phyloP scores from a whole-genome alignment of 2,797 vertebrate species.

The Cyclopterus lumpus region DNA sequence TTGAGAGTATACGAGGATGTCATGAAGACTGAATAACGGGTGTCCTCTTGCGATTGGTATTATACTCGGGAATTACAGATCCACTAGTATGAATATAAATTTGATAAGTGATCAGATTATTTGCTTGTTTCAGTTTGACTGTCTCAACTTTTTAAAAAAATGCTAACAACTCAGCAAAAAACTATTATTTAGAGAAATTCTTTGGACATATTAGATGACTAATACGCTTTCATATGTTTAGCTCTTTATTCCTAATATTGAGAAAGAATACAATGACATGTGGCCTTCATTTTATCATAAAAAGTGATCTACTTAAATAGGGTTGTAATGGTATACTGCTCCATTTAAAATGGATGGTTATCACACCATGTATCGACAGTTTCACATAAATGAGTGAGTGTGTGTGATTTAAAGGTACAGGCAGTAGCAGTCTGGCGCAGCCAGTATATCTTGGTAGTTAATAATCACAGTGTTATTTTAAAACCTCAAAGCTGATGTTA shows the following conservation, averaged over 20 bases:
- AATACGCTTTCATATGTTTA: neutral
- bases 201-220: neutral
- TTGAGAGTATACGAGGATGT: neutral
- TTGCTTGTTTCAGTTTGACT: constrained; percentile 2
- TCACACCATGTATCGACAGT: neutral
- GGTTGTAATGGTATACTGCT: neutral
- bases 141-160: constrained; percentile 22
- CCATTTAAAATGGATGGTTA: neutral
- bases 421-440: neutral
- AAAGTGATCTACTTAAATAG: constrained; percentile 1
- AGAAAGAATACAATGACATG: constrained; percentile 14
- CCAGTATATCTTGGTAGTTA: neutral
- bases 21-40: constrained; percentile 8
- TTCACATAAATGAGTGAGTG: too few species aligned
- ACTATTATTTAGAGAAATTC: constrained; percentile 5
- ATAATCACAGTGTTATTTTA: neutral
- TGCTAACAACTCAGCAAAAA: constrained; percentile 38
- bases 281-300: constrained; percentile 20
- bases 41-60: constrained; percentile 18
- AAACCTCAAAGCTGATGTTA: neutral
- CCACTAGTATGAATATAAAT: constrained; percentile 7
- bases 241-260: constrained; percentile 7
- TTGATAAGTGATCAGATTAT: neutral
- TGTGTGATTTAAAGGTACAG: neutral
- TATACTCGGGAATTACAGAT: constrained; percentile 22